Evolutionary conservation across 2,888 invertebrate species (phyloP).

Genomic region (Syritta pipiens): DNA sequence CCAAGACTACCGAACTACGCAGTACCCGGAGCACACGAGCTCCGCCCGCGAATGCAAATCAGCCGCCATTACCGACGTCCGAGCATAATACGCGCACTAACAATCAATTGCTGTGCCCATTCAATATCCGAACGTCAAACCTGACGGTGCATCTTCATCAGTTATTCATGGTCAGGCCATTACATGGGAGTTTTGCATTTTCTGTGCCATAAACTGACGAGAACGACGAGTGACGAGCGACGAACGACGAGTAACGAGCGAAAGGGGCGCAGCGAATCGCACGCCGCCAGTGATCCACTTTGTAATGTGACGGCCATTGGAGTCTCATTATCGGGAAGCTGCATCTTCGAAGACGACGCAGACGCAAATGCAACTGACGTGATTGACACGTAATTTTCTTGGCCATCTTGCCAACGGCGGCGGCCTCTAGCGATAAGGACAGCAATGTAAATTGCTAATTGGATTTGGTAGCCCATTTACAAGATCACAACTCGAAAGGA

Average conservation of each 20-base stretch:
- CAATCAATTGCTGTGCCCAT: conserved; percentile 60
- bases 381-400: too few relatives aligned
- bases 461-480: neutral
- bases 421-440: too few relatives aligned
- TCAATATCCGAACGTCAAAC: conserved; percentile 44
- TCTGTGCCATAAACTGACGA: too few relatives aligned
- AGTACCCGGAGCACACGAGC: too few relatives aligned
- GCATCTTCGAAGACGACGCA: neutral
- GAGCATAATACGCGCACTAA: conserved; percentile 51
- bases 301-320: conserved; percentile 33
- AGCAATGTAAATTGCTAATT: neutral
- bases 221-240: neutral
- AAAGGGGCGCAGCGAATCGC: conserved; percentile 51
- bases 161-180: conserved; percentile 54
- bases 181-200: neutral
- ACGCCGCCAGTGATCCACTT: conserved; percentile 16
- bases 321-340: conserved; percentile 18
- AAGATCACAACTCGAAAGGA: too few relatives aligned
- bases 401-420: too few relatives aligned
- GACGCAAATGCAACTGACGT: neutral
- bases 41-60: conserved; percentile 60
- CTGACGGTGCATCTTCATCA: conserved; percentile 54
- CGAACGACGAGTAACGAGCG: conserved; percentile 2
- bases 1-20: too few relatives aligned
- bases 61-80: conserved; percentile 37